Conservation (phyloP, 37 sponge, comb jelly and placozoan genomes). For the Hexactinellida sp. region DNA sequence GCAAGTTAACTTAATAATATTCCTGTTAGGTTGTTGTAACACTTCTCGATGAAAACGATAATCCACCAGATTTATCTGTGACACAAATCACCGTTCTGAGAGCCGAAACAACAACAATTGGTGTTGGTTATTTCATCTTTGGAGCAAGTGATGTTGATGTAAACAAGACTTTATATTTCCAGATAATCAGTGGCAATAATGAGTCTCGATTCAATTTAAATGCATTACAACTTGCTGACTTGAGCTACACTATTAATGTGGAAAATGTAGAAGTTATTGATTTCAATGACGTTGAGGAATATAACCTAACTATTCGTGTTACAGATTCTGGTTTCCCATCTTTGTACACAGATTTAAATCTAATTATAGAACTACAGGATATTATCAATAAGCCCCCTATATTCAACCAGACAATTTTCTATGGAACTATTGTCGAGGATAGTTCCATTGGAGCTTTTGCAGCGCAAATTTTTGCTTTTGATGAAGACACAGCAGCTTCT, state of each 20-base stretch:
- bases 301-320: background rate
- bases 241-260: background rate
- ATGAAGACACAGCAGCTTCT: background rate
- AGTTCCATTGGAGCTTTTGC: background rate
- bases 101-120: background rate
- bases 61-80: slow-evolving; percentile 9
- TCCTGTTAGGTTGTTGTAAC: background rate
- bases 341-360: background rate
- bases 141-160: background rate
- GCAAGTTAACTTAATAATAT: too few species aligned
- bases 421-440: background rate
- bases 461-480: background rate
- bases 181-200: background rate
- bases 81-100: background rate
- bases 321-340: background rate
- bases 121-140: background rate
- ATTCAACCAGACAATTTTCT: background rate
- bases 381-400: background rate
- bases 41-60: slow-evolving; percentile 35
- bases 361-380: background rate
- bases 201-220: background rate
- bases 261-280: background rate
- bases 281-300: background rate
- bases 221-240: background rate
- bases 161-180: background rate